These are phyloP conservation scores for Pseudococcus viburni DNA, from an alignment of 2,888 invertebrate genomes.

Conservation along the genomic window DNA sequence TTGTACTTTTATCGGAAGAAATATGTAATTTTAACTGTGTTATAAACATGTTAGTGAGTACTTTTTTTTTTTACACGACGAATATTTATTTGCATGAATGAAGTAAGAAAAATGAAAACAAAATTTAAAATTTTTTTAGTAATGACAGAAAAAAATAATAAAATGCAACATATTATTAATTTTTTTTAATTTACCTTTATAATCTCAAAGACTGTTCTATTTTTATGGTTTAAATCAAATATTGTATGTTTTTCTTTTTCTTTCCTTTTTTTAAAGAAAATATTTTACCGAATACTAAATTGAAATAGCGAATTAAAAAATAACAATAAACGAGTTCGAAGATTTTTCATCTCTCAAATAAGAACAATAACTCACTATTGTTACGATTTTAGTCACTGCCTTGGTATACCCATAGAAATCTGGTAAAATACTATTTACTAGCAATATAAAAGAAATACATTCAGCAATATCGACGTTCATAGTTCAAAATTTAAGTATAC, in stretches of 20 bases:
- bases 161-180: slow-evolving; percentile 27
- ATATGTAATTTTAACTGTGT: slow-evolving; percentile 62
- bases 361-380: slow-evolving; percentile 27
- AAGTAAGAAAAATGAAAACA: slow-evolving; percentile 36
- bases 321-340: background rate
- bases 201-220: slow-evolving; percentile 42
- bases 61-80: slow-evolving; percentile 47
- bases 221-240: slow-evolving; percentile 44
- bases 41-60: slow-evolving; percentile 61
- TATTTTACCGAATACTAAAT: background rate
- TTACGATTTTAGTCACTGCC: slow-evolving; percentile 32
- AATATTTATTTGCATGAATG: slow-evolving; percentile 29
- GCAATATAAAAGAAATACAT: slow-evolving; percentile 15
- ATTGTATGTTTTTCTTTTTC: slow-evolving; percentile 22
- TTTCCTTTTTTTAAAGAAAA: background rate
- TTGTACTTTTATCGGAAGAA: slow-evolving; percentile 60
- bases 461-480: slow-evolving; percentile 15
- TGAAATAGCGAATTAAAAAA: background rate
- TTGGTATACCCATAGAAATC: background rate
- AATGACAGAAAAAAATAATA: slow-evolving; percentile 15
- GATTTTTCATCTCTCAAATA: slow-evolving; percentile 24
- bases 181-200: slow-evolving; percentile 40
- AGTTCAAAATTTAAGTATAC: slow-evolving; percentile 8
- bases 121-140: background rate
- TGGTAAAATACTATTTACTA: slow-evolving; percentile 14